Conservation (phyloP, 2,888 invertebrate species). For the Balanococcus diminutus region DNA sequence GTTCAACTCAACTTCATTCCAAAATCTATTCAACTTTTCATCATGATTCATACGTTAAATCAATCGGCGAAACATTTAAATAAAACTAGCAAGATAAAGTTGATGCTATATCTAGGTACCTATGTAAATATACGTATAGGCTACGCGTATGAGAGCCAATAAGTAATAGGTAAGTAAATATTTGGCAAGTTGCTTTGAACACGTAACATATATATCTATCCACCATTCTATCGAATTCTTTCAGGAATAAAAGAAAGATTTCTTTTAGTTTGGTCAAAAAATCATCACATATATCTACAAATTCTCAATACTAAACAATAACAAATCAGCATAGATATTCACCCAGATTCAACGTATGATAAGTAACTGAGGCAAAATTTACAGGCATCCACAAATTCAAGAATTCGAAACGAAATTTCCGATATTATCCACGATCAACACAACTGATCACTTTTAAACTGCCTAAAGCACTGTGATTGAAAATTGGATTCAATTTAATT, state of each 20-base stretch:
- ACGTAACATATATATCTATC: neutral
- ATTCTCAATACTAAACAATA: too few species aligned
- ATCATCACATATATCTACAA: neutral
- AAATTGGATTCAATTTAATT: too few species aligned
- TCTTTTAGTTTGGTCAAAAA: neutral
- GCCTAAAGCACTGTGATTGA: too few species aligned
- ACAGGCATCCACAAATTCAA: too few species aligned
- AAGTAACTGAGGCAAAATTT: too few species aligned
- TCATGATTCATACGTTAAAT: neutral
- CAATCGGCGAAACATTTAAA: neutral
- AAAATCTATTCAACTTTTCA: neutral
- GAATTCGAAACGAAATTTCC: too few species aligned
- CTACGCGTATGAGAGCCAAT: neutral
- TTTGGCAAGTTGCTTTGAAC: neutral
- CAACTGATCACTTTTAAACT: too few species aligned
- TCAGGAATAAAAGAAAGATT: neutral
- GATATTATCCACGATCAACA: too few species aligned
- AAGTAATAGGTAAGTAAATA: neutral
- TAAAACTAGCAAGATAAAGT: too few species aligned
- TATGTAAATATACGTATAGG: neutral
- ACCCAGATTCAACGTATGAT: too few species aligned
- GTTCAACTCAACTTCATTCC: neutral
- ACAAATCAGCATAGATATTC: too few species aligned
- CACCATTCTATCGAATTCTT: neutral
- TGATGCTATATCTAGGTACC: too few species aligned